A percentile compares a stretch with the other conserved stretches of the same genome.
Evolutionary conservation across 2,113 vertebrate genomes (phyloP).

Genomic region (Tonatia bakeri): DNA sequence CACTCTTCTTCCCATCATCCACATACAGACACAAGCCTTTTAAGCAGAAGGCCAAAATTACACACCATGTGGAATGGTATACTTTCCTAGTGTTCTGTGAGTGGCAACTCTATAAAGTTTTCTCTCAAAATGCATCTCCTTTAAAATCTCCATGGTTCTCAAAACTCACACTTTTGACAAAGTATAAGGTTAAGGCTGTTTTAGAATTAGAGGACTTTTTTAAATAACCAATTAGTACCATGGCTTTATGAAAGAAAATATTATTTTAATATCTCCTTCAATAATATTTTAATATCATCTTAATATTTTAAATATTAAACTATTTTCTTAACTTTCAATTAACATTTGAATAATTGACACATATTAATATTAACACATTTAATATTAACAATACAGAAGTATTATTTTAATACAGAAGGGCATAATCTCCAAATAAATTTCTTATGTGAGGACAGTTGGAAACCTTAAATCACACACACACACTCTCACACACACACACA

Average conservation of each 20-base stretch:
- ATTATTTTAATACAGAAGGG: not conserved
- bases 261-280: not conserved
- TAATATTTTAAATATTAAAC: no score
- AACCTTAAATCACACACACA: not conserved
- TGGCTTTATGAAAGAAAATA: not conserved
- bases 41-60: not conserved
- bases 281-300: no score
- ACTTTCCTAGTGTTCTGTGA: not conserved
- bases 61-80: no score
- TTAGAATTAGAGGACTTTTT: not conserved
- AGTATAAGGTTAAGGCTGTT: not conserved
- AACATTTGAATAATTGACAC: no score
- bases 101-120: not conserved
- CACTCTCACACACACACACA: not conserved
- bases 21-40: not conserved
- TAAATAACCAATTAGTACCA: not conserved
- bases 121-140: not conserved
- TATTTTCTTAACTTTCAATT: no score
- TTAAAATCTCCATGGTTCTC: not conserved
- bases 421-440: not conserved
- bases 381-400: no score
- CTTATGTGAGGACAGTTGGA: not conserved
- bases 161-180: not conserved
- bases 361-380: no score
- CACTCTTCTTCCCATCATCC: not conserved